Conservation (phyloP, 2,113 vertebrate genomes). For the Gallinago paraguaiae region DNA sequence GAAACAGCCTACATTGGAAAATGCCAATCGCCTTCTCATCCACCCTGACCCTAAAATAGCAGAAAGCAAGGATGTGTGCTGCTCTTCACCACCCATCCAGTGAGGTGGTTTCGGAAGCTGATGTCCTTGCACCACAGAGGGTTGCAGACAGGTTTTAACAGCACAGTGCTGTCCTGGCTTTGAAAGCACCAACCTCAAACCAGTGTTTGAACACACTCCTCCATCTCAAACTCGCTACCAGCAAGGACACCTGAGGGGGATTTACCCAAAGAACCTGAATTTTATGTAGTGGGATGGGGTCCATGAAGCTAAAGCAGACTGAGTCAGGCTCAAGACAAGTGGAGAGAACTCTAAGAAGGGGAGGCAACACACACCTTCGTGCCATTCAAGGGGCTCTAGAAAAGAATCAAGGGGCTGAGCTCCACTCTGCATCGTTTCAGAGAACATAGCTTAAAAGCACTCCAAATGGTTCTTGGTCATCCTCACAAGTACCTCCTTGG, state of each 20-base stretch:
- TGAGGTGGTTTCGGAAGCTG: not conserved
- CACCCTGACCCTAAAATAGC: not conserved
- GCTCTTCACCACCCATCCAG: not conserved
- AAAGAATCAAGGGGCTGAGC: not conserved
- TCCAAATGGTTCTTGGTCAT: not conserved
- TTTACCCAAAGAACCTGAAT: not conserved
- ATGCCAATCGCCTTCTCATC: not conserved
- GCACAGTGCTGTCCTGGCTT: not conserved
- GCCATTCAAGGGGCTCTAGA: not conserved
- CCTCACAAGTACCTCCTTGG: not conserved
- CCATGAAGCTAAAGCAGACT: not conserved
- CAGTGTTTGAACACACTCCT: not conserved
- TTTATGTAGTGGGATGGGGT: not conserved
- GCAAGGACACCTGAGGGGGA: not conserved
- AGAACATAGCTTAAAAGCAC: not conserved
- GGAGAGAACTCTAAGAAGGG: not conserved
- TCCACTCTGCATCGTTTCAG: not conserved
- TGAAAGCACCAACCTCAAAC: not conserved
- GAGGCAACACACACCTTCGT: rapidly evolving
- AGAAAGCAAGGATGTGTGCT: not conserved
- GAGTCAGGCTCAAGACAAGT: not conserved
- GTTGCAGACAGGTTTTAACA: not conserved
- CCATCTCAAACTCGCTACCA: not conserved
- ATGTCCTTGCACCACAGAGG: not conserved
- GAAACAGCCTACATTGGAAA: not conserved